Base-by-base conservation (phyloP, 92 coral and sea anemone genomes). In the Anthopleura xanthogrammica region DNA sequence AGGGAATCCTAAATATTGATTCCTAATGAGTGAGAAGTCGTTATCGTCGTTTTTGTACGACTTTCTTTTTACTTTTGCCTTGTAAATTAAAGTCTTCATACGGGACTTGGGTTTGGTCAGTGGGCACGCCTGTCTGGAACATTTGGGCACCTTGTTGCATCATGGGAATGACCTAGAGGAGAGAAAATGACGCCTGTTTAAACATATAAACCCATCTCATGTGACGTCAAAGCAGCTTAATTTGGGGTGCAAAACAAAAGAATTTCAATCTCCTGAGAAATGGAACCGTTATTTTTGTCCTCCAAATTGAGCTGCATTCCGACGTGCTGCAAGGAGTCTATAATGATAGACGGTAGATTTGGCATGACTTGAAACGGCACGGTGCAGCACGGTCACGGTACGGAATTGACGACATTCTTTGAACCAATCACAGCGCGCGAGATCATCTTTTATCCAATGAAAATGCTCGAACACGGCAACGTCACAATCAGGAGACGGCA, bases 41-140 rank as follows among this genome's bases (percentile, higher is more conserved):
- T 83, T 55, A 83, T 90, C 93, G 78, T 48, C 87, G 83, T 77
- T 80, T 82, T 11, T 77, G 60, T 48, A 84, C 91, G 29, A 85
- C 52, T 80, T 92, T 92, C 83, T 82, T 90, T 84, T 85, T 92
- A 83, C 82, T 89, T 65, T 80, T 92, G 60, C 72, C 72, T 23
- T 85, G 17, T 46, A 71, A 29, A 9, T 62, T 5, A 5, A 62
- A 4, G 72, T 88, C 90, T 80, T 89, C 95, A 64, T 58, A 83
- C 41, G 90, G 88, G 81, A 83, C 82, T 60, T 93, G 97, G 11
- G 88, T 29, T 75, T 91, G 95, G 85, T 93, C 93, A 66, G 92
- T 85, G 41, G 88, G 86, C 54, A 80, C 82, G 10, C 81, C 70
- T 0, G 3, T 1, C 70, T 62, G 70, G 29, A 62, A 19, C 70